A percentile compares a stretch with the other conserved stretches of the same genome.
These are phyloP conservation scores for Diploscapter pachys DNA, from an alignment of 1,140 invertebrate genomes.

Conservation along the genomic window DNA sequence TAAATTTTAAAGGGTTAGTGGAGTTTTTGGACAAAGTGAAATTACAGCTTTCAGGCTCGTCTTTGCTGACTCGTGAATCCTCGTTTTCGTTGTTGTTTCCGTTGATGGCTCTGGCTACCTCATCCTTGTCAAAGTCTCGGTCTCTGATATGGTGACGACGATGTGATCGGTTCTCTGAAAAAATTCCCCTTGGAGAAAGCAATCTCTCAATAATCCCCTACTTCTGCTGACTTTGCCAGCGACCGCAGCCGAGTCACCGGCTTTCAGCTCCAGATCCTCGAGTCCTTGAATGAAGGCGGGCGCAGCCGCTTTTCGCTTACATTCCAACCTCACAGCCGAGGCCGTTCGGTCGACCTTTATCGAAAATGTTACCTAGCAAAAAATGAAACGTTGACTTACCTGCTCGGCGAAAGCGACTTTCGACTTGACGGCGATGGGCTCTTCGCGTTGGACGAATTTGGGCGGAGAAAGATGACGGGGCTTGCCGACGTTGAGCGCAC, in stretches of 20 bases:
- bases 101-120: slow-evolving; percentile 37
- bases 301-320: slow-evolving; percentile 49
- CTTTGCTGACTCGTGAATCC: background rate
- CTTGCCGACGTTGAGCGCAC: slow-evolving; percentile 43
- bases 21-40: slow-evolving; percentile 11
- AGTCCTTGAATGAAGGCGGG: slow-evolving; percentile 48
- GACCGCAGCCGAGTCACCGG: slow-evolving; percentile 49
- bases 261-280: slow-evolving; percentile 53
- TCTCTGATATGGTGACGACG: slow-evolving; percentile 1
- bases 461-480: slow-evolving; percentile 30
- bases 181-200: too few species aligned
- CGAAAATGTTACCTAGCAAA: background rate
- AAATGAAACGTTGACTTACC: slow-evolving; percentile 12
- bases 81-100: slow-evolving; percentile 10
- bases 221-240: slow-evolving; percentile 48
- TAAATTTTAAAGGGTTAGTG: background rate
- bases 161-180: too few species aligned
- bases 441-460: slow-evolving; percentile 31
- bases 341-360: slow-evolving; percentile 19
- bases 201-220: background rate
- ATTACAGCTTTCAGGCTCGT: background rate
- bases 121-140: slow-evolving; percentile 30
- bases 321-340: slow-evolving; percentile 30
- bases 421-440: slow-evolving; percentile 30
- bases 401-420: slow-evolving; percentile 30